These are phyloP conservation scores for Holothuria scabra DNA, from an alignment of 53 echinoderm and acorn worm species.

Conservation along the genomic window DNA sequence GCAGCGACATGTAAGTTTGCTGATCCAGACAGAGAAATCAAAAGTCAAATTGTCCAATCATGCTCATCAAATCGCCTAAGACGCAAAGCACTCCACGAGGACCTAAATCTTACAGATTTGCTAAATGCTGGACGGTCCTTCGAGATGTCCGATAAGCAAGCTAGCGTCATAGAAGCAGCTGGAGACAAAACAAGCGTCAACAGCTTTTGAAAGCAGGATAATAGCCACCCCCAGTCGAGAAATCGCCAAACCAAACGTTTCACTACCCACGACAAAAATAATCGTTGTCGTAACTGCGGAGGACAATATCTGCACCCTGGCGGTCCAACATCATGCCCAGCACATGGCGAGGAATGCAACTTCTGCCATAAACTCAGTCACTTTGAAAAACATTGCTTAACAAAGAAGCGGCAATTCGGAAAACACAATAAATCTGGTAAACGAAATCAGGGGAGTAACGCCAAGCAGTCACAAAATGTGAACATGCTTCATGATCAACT, in stretches of 20 bases:
- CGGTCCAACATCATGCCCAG: slow-evolving; percentile 54
- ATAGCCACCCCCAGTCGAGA: neutral
- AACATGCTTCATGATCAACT: neutral
- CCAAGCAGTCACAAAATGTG: neutral
- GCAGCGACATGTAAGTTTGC: slow-evolving; percentile 13
- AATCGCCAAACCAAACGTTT: neutral
- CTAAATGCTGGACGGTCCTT: slow-evolving; percentile 1
- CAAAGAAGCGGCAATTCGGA: slow-evolving; percentile 5
- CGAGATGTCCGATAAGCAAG: slow-evolving; percentile 25
- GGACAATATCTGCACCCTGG: slow-evolving; percentile 36
- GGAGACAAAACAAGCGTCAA: slow-evolving; percentile 1
- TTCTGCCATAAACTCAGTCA: slow-evolving; percentile 55
- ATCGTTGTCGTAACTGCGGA: slow-evolving; percentile 30
- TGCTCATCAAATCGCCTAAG: slow-evolving; percentile 33
- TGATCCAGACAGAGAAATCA: slow-evolving; percentile 40
- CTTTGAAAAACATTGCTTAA: slow-evolving; percentile 39
- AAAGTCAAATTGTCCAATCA: slow-evolving; percentile 18
- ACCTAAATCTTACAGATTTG: neutral
- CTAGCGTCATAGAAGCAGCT: slow-evolving; percentile 4
- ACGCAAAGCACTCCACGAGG: slow-evolving; percentile 18
- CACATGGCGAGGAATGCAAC: slow-evolving; percentile 42
- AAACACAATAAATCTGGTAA: neutral
- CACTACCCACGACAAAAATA: neutral
- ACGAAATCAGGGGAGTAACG: neutral
- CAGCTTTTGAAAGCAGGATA: neutral